These are phyloP conservation scores for Tenthredo amoena DNA, from an alignment of 2,888 invertebrate genomes.

Conservation along the genomic window DNA sequence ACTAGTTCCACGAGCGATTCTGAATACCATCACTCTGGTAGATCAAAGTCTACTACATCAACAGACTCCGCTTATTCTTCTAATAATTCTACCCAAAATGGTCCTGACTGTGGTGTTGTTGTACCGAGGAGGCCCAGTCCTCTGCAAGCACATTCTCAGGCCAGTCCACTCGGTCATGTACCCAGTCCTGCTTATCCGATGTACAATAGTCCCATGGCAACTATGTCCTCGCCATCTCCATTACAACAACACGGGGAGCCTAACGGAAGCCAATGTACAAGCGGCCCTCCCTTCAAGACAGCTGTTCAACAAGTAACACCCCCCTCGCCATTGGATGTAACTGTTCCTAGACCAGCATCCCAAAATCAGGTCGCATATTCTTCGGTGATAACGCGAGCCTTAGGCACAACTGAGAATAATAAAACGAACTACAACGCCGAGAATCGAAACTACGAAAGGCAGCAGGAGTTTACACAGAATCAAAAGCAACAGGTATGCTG, in stretches of 20 bases:
- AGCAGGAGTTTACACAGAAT: conserved; percentile 76
- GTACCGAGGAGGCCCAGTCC: conserved; percentile 86
- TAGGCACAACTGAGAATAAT: conserved; percentile 82
- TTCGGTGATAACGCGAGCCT: conserved; percentile 89
- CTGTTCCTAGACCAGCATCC: conserved; percentile 83
- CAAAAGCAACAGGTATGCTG: conserved; percentile 76
- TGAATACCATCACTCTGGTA: conserved; percentile 81
- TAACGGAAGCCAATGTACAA: conserved; percentile 70
- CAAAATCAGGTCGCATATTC: conserved; percentile 87
- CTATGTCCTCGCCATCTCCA: conserved; percentile 84
- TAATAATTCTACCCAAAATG: conserved; percentile 82
- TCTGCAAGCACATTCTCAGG: conserved; percentile 85
- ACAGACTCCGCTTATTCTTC: conserved; percentile 83
- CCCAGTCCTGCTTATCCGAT: conserved; percentile 91
- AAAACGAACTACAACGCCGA: conserved; percentile 70
- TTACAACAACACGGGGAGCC: conserved; percentile 82
- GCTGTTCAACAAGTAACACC: conserved; percentile 79
- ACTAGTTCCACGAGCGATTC: conserved; percentile 82
- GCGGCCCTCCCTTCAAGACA: conserved; percentile 67
- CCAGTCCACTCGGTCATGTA: conserved; percentile 87
- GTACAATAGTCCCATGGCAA: conserved; percentile 91
- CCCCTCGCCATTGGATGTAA: conserved; percentile 86
- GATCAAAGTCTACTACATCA: conserved; percentile 83
- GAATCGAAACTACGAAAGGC: conserved; percentile 70
- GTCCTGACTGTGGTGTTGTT: conserved; percentile 84